Conservation (phyloP, 2,888 invertebrate species). For the Geophilus truncorum region DNA sequence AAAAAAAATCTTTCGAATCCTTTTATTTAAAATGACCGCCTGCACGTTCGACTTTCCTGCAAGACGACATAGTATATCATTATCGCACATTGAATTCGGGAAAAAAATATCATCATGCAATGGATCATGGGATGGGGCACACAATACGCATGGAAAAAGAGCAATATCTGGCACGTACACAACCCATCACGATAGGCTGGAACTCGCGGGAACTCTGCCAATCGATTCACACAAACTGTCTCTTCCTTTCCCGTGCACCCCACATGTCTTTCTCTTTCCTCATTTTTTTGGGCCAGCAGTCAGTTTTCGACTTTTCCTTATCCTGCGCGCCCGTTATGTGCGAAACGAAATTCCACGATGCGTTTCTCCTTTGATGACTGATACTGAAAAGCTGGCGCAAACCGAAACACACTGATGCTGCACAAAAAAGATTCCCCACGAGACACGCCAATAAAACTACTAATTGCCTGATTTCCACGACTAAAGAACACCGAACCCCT, state of each 20-base stretch:
- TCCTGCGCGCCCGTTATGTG: slow-evolving; percentile 5
- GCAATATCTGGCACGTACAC: slow-evolving; percentile 5
- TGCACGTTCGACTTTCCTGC: neutral
- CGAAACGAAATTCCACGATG: slow-evolving; percentile 5
- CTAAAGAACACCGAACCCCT: neutral
- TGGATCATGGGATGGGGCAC: neutral
- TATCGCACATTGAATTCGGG: neutral
- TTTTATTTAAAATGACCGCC: neutral
- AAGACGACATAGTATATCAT: neutral
- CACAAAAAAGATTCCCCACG: slow-evolving; percentile 18
- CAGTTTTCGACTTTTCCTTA: slow-evolving; percentile 13
- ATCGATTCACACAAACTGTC: slow-evolving; percentile 25
- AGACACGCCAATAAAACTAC: slow-evolving; percentile 15
- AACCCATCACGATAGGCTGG: slow-evolving; percentile 8
- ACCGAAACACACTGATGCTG: slow-evolving; percentile 10
- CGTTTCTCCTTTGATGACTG: slow-evolving; percentile 1
- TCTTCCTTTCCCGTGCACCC: neutral
- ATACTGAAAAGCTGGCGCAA: neutral
- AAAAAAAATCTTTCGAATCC: neutral
- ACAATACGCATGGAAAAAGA: slow-evolving; percentile 23
- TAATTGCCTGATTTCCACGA: slow-evolving; percentile 4
- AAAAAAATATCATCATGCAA: neutral
- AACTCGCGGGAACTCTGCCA: slow-evolving; percentile 25
- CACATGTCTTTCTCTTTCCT: slow-evolving; percentile 13
- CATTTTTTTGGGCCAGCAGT: neutral